Evolutionary conservation across 2,113 vertebrate genomes (phyloP).

Genomic region (Catagonus wagneri): DNA sequence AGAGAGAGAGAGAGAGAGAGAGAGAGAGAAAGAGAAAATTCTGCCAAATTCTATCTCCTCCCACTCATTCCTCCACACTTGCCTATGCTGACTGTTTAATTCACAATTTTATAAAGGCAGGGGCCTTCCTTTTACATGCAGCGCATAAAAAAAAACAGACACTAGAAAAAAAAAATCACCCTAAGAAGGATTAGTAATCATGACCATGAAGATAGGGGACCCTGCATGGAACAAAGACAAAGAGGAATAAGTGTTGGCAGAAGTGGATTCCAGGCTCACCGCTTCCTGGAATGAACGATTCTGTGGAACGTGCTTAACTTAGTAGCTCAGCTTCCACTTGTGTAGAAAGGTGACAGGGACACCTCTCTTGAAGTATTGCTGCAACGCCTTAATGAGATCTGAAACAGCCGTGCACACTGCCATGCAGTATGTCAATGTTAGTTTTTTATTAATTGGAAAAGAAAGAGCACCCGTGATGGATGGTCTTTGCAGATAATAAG

Average conservation of each 20-base stretch:
- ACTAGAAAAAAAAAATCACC: not conserved
- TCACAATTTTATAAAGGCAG: not conserved
- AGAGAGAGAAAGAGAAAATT: not conserved
- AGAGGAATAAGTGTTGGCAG: not conserved
- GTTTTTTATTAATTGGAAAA: slow-evolving; percentile 5
- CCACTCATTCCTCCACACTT: not conserved
- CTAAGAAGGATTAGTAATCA: not conserved
- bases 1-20: no score
- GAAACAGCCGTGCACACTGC: not conserved
- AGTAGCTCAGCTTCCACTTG: not conserved
- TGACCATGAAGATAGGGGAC: not conserved
- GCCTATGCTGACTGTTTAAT: not conserved
- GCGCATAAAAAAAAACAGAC: not conserved
- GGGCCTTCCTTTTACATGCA: not conserved
- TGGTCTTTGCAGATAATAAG: not conserved
- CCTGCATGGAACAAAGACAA: not conserved
- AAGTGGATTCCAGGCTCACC: not conserved
- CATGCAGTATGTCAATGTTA: not conserved
- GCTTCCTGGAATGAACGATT: not conserved
- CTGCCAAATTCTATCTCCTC: not conserved
- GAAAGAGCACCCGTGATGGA: not conserved
- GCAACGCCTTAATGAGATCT: not conserved
- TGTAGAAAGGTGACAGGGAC: not conserved
- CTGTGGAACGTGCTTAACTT: not conserved
- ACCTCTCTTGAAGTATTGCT: not conserved